Evolutionary conservation across 1,140 invertebrate genomes (phyloP), one percentile per base, ranked within the genome.

Genomic region (Drosophila willistoni): DNA sequence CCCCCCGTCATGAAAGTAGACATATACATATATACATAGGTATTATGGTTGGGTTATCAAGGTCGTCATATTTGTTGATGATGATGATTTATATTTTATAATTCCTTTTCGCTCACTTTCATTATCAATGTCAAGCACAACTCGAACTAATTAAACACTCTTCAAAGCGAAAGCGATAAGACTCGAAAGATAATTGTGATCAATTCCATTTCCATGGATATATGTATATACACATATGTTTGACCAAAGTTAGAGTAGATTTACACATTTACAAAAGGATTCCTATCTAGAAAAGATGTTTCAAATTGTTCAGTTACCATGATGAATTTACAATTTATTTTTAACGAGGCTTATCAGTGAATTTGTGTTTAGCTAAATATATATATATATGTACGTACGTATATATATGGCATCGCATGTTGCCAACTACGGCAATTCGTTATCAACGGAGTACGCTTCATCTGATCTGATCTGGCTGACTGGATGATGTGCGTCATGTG

Each of bases 101-200:
- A 69, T 61, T 64, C 57, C 14, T 64, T 68, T 70, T 77, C 60
- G 61, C 61, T 59, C 68, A 69, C 62, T 85, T 86, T 85, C 81
- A 86, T 85, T 85, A 85, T 85, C 81, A 85, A 85, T 85, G 81
- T 86, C 82, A 86, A 79, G 81, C 78, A 78, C 79, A 65, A 70
- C 69, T 71, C 68, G 69, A 76, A 76, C 68, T 76, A 76, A 76
- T 76, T 70, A 76, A 76, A 76, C 72, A 55, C 65, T 60, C 41
- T 75, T 29, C 51, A 76, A 69, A 69, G 12, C 57, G 25, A 44
- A 33, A 25, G 44, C 42, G 81, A 84, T 85, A 85, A 74, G 74
- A 55, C 0, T 51, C n/a, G 7, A n/a, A 14, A 12, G 51, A 22
- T 51, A 51, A 51, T 62, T 59, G 51, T 59, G 41, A 12, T 44